Conservation (phyloP, 2,888 invertebrate genomes). For the Drosophila mulleri region DNA sequence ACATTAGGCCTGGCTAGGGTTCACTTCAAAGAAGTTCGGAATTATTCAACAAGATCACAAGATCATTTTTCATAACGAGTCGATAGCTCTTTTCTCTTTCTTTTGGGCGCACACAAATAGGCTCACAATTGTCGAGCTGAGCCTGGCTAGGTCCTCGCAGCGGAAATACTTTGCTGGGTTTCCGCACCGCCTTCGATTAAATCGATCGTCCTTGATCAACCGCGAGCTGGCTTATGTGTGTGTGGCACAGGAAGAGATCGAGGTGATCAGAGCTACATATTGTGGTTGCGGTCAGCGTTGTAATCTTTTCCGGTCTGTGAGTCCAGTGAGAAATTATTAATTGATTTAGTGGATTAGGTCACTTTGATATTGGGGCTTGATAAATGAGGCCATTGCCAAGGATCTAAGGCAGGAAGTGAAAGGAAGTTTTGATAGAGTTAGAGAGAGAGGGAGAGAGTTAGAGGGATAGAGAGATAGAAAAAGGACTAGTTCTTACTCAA, state of each 20-base stretch:
- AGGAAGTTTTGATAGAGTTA: background rate
- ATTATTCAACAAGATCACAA: conserved; percentile 79
- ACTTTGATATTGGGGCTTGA: conserved; percentile 30
- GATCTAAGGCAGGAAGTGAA: conserved; percentile 32
- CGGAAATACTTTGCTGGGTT: conserved; percentile 63
- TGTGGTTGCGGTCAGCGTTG: conserved; percentile 50
- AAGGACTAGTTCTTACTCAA: background rate
- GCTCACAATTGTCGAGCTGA: background rate
- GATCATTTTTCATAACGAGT: conserved; percentile 75
- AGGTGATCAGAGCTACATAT: background rate
- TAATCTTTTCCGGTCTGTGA: conserved; percentile 75
- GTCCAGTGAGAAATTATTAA: conserved; percentile 55
- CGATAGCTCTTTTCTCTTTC: background rate
- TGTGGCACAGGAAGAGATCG: conserved; percentile 37
- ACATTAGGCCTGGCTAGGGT: conserved; percentile 24
- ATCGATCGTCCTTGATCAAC: conserved; percentile 39
- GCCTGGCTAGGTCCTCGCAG: conserved; percentile 34
- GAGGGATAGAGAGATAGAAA: background rate
- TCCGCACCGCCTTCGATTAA: conserved; percentile 52
- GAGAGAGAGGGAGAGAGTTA: no score
- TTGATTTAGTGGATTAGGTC: conserved; percentile 47
- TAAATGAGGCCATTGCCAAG: conserved; percentile 16
- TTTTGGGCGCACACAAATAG: conserved; percentile 4
- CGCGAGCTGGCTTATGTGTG: conserved; percentile 12
- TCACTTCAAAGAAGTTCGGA: conserved; percentile 55